Base-by-base conservation (phyloP, 2,888 invertebrate genomes). In the Caenorhabditis becei region DNA sequence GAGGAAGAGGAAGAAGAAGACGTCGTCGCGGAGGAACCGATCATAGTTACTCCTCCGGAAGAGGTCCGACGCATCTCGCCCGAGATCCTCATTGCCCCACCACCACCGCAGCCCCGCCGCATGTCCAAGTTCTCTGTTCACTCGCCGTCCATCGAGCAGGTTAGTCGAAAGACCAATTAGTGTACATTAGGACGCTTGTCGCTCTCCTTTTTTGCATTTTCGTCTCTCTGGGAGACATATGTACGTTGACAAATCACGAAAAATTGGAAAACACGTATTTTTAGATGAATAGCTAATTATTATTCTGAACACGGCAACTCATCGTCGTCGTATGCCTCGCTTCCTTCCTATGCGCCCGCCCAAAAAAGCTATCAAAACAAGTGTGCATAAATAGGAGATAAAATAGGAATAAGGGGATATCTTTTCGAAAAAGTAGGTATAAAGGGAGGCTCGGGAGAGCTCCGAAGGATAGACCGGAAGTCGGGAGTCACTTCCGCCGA, bases 131-230 rank as follows among this genome's bases (percentile, higher is more conserved):
- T 85, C 44, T 88, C 87, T 4, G 87, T 88, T 8, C 84, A 87
- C 66, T 86, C 84, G 16, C 86, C 87, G 53, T 86, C 86, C 24
- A 87, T 87, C 28, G 89, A 89, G 62, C 89, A 89, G 89, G 88
- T 88, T 58, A 65, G 83, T 75, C 24, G 4, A 5, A 32, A 28
- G n/a, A 18, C 41, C 58, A 58, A 72, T 65, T 72, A 65, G 72
- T 58, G 49, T 58, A 58, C 69, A 69, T 69, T 69, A 69, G 59
- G 54, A 53, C 1, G 18, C 23, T 2, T n/a, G 32, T 26, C 58
- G 14, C 35, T 18, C 37, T 14, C 41, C 5, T 28, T n/a, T 44
- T 11, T 20, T 41, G 20, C 37, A n/a, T 26, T 18, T 62, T 18
- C 49, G 49, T 65, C 32, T 51, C 49, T 49, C 47, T 47, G 41